Evolutionary conservation across 2,888 invertebrate genomes (phyloP).

Genomic region (Tipula unca): DNA sequence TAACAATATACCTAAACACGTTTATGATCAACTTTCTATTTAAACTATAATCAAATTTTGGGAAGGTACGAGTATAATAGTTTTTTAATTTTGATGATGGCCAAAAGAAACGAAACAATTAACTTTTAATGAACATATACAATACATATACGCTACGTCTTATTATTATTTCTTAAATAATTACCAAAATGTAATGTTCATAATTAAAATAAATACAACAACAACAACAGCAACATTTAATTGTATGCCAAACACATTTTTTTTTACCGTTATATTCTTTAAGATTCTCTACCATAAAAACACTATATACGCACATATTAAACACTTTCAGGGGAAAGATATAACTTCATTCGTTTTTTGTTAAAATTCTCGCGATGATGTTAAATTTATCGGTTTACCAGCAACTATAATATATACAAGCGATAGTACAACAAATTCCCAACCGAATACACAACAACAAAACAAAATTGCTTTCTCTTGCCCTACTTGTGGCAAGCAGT

Average conservation of each 20-base stretch:
- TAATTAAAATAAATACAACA: background rate
- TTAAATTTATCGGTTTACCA: background rate
- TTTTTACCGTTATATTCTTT: background rate
- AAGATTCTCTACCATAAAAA: background rate
- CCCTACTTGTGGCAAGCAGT: background rate
- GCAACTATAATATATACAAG: too few species aligned
- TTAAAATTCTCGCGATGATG: background rate
- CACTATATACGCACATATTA: background rate
- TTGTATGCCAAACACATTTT: background rate
- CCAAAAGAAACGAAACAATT: background rate
- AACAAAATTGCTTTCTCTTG: background rate
- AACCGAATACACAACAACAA: background rate
- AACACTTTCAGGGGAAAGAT: background rate
- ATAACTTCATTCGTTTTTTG: background rate
- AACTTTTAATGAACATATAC: too few species aligned
- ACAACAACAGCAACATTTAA: background rate
- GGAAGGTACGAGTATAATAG: background rate
- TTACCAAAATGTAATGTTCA: background rate
- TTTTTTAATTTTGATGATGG: background rate
- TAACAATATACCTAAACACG: background rate
- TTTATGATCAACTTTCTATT: background rate
- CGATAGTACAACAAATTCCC: background rate
- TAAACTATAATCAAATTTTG: background rate
- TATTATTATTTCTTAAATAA: background rate
- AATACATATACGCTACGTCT: background rate